Evolutionary conservation across 2,888 invertebrate species (phyloP), one percentile per base, ranked within the genome.

Genomic region (Gortyna flavago): DNA sequence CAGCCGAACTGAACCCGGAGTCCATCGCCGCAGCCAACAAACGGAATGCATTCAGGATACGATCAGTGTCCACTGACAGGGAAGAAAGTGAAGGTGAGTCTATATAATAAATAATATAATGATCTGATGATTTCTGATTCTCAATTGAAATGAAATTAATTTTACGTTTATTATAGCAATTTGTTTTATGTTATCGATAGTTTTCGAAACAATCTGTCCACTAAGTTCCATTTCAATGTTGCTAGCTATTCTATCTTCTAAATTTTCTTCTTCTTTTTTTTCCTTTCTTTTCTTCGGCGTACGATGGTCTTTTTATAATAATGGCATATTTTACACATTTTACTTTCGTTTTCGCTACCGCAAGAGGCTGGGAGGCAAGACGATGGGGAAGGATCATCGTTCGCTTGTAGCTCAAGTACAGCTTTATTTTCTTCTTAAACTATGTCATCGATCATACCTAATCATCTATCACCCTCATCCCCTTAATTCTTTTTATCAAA

Each of bases 11-110:
- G 87, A 97, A 97, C 87, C 97, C 97, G 25, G 97, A 97, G 68
- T 97, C 97, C 0, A 95, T 98, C 51, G 97, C 97, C 7, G 97
- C 97, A 1, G 97, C 98, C 3, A 97, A 97, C 87, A 97, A 97
- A 90, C 95, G 98, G 82, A 97, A 97, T 85, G 97, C 97, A 0
- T 97, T 97, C 84, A 96, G 97, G 66, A 96, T 97, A 79, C 96
- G 98, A 41, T 98, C 98, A 77, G 97, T 97, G 25, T 98, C 98
- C 72, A 97, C 98, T 35, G 98, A 98, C 84, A 92, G 94, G 62
- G 97, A 97, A 29, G 97, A 97, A 38, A 97, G 96, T 80, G 97
- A 97, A 95, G 97, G 97, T 97, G 78, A 82, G 85, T 64, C n/a
- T n/a, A 25, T 29, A 51, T 44, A 57, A 13, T 57, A 41, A 16